Conservation (phyloP, 1,140 invertebrate species). For the Diuraphis noxia region DNA sequence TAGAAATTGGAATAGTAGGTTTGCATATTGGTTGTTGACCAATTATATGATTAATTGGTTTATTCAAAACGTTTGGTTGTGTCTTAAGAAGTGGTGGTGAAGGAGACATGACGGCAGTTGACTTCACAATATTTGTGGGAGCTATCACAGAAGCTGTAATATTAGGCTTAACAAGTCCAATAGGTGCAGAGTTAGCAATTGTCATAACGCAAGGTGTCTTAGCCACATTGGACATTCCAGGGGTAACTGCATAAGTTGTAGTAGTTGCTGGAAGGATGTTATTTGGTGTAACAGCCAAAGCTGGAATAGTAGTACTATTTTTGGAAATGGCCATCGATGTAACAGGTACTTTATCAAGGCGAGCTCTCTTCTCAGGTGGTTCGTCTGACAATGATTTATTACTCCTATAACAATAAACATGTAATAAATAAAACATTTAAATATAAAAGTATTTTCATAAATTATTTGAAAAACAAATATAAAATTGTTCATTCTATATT, state of each 20-base stretch:
- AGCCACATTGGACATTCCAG: slow-evolving; percentile 51
- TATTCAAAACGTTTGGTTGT: slow-evolving; percentile 23
- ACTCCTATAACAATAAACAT: not conserved
- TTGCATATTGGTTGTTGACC: slow-evolving; percentile 26
- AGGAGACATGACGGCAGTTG: slow-evolving; percentile 44
- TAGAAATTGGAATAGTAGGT: not conserved
- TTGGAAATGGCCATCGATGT: not conserved
- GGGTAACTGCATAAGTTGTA: slow-evolving; percentile 35
- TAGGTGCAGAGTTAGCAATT: slow-evolving; percentile 27
- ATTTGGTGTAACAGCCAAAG: slow-evolving; percentile 50
- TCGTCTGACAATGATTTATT: slow-evolving; percentile 31
- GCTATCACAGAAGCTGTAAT: slow-evolving; percentile 51
- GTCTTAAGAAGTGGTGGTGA: slow-evolving; percentile 31
- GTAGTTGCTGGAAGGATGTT: slow-evolving; percentile 46
- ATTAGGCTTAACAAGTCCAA: slow-evolving; percentile 52
- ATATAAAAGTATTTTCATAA: not conserved
- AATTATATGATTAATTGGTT: not conserved
- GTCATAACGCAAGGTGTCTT: slow-evolving; percentile 45
- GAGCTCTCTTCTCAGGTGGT: slow-evolving; percentile 52
- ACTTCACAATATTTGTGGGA: slow-evolving; percentile 37
- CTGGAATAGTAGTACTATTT: slow-evolving; percentile 34
- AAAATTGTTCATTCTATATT: no score
- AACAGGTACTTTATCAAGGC: slow-evolving; percentile 28
- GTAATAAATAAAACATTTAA: not conserved
- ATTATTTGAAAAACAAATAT: no score